These are phyloP conservation scores for Lagopus muta DNA, from an alignment of 2,113 vertebrate genomes.

Conservation along the genomic window DNA sequence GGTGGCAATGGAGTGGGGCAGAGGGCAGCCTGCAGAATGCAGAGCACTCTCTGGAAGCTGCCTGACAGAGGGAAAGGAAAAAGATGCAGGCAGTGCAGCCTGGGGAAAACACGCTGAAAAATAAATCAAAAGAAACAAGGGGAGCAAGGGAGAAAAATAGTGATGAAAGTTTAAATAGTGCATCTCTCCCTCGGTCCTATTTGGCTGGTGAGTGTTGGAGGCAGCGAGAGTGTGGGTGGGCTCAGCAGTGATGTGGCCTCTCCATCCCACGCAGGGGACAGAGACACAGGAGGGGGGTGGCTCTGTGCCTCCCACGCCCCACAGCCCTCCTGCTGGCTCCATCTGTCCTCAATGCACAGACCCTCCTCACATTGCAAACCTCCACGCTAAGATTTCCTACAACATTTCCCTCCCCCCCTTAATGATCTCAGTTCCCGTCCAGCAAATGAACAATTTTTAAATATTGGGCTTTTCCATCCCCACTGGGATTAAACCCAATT, in stretches of 20 bases:
- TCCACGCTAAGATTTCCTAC: not conserved
- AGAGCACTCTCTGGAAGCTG: accelerated
- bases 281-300: not conserved
- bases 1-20: not conserved
- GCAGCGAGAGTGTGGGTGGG: not conserved
- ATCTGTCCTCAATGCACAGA: not conserved
- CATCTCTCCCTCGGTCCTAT: not conserved
- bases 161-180: constrained; percentile 66
- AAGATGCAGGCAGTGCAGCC: constrained; percentile 24
- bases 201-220: constrained; percentile 15
- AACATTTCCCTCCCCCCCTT: accelerated
- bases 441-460: not conserved
- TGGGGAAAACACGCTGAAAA: constrained; percentile 50
- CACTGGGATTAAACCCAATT: not conserved
- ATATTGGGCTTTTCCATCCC: not conserved
- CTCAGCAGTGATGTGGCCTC: not conserved
- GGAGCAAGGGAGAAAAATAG: constrained; percentile 59
- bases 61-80: not conserved
- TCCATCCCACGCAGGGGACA: not conserved
- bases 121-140: constrained; percentile 69
- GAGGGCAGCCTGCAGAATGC: not conserved
- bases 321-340: not conserved
- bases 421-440: not conserved
- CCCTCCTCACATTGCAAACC: not conserved
- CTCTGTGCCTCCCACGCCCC: not conserved